Conservation (phyloP, 2,113 vertebrate species). For the Pluvianellus socialis region DNA sequence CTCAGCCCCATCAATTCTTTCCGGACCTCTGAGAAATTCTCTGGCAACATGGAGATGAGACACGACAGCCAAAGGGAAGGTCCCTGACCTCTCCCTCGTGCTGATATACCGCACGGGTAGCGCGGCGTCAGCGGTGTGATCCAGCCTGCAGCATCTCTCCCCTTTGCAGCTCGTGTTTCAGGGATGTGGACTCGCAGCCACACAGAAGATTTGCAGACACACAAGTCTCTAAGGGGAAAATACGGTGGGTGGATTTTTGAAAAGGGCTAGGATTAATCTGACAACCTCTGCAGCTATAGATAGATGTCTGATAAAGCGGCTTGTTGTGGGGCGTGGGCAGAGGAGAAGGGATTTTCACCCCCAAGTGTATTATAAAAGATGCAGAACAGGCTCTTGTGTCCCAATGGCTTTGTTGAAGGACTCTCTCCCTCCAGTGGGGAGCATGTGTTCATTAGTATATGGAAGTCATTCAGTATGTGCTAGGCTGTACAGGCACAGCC, state of each 20-base stretch:
- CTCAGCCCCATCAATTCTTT: background rate
- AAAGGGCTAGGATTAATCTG: background rate
- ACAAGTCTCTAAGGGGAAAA: background rate
- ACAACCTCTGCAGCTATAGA: constrained; percentile 8
- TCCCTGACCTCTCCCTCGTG: background rate
- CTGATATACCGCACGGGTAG: background rate
- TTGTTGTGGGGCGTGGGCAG: background rate
- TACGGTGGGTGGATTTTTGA: background rate
- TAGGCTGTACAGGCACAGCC: background rate
- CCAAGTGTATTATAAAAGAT: background rate
- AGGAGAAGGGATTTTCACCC: constrained; percentile 1
- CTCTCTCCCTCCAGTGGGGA: background rate
- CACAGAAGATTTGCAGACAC: background rate
- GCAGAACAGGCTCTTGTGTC: background rate
- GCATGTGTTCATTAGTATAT: background rate
- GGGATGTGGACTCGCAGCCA: background rate
- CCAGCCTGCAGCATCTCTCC: background rate
- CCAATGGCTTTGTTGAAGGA: background rate
- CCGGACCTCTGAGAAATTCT: background rate
- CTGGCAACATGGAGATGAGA: background rate
- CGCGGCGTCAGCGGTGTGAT: accelerated
- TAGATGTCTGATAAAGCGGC: background rate
- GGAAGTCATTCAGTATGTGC: background rate
- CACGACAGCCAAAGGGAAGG: background rate
- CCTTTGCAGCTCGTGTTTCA: background rate